Evolutionary conservation across 2,888 invertebrate species (phyloP).

Genomic region (Trissonchulus sp.): DNA sequence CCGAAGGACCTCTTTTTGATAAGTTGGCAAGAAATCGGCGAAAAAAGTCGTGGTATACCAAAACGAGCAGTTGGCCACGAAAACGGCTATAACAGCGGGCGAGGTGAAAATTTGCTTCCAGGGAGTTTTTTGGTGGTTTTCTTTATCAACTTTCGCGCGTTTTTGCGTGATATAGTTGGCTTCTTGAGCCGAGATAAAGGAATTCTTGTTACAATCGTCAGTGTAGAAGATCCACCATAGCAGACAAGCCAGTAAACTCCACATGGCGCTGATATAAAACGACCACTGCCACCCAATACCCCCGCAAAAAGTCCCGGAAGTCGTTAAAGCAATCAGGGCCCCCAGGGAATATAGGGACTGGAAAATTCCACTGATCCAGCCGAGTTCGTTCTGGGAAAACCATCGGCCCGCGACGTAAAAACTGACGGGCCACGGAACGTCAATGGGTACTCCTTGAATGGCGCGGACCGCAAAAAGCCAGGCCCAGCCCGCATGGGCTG

Average conservation of each 20-base stretch:
- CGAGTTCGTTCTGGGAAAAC: not conserved
- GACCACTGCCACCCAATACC: not conserved
- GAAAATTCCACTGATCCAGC: not conserved
- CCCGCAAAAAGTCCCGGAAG: not conserved
- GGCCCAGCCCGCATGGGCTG: not conserved
- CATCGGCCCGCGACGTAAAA: not conserved
- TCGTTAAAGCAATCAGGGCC: not conserved
- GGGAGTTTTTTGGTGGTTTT: not conserved
- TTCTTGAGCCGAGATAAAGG: not conserved
- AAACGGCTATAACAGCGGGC: not conserved
- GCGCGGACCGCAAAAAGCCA: not conserved
- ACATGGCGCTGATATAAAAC: not conserved
- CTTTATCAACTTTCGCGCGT: not conserved
- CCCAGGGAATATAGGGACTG: not conserved
- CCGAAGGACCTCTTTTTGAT: conserved; percentile 7
- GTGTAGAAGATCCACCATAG: not conserved
- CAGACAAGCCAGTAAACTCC: not conserved
- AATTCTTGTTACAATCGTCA: not conserved
- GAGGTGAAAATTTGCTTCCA: conserved; percentile 6
- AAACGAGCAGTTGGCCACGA: not conserved
- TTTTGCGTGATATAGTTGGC: not conserved
- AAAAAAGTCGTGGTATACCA: conserved; percentile 8
- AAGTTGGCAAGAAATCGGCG: not conserved
- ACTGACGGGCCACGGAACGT: not conserved
- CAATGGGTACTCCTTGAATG: not conserved